Evolutionary conservation across 2,113 vertebrate genomes (phyloP).

Genomic region (Atractosteus spatula): DNA sequence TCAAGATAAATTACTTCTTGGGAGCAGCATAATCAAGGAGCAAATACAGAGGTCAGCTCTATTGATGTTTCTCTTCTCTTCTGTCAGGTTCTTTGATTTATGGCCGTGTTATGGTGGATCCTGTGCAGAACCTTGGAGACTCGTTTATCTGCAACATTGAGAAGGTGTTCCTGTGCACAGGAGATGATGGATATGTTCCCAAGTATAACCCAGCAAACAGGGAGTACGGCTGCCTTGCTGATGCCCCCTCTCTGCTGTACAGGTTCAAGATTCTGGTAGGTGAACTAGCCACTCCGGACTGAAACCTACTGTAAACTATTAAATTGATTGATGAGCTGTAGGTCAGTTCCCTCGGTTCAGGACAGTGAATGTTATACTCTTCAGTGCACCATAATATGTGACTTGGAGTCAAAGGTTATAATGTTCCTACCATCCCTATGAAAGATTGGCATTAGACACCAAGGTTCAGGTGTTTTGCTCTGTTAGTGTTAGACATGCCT

Average conservation of each 20-base stretch:
- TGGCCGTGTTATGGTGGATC: slow-evolving; percentile 68
- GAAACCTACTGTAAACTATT: no score
- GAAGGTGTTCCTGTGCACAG: slow-evolving; percentile 76
- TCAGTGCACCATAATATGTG: no score
- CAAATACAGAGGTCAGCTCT: background rate
- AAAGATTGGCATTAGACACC: no score
- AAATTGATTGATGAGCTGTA: no score
- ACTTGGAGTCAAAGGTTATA: no score
- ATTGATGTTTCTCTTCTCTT: background rate
- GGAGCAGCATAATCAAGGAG: background rate
- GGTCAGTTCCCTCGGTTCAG: no score
- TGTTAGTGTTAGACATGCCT: no score
- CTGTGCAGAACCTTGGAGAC: slow-evolving; percentile 72
- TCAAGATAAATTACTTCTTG: slow-evolving; percentile 21
- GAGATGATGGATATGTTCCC: slow-evolving; percentile 67
- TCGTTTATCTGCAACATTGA: slow-evolving; percentile 72
- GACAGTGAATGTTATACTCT: no score
- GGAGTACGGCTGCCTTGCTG: slow-evolving; percentile 66
- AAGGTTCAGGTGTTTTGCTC: no score
- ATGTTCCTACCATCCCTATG: no score
- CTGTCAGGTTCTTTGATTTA: slow-evolving; percentile 60
- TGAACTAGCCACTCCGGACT: background rate
- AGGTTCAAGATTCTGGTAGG: slow-evolving; percentile 71
- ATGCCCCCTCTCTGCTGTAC: slow-evolving; percentile 68
- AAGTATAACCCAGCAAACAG: slow-evolving; percentile 68